Evolutionary conservation across 2,797 vertebrate genomes (phyloP), one percentile per base, ranked within the genome.

Genomic region (Acanthopagrus latus): DNA sequence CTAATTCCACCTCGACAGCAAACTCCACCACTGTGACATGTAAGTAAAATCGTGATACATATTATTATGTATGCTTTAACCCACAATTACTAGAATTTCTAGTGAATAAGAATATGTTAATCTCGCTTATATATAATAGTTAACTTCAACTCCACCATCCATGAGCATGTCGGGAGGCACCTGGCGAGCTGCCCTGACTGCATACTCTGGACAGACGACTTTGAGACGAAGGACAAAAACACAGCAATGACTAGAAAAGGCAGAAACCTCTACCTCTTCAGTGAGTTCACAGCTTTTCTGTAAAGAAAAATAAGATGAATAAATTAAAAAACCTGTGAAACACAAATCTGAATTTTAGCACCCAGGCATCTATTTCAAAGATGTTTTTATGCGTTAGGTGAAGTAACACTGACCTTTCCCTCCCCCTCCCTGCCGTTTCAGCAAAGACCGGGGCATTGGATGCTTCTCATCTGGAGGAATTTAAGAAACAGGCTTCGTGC

Each of bases 401-500:
- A 70, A 29, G 23, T 48, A 14, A 55, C 9, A 9, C 50, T 47
- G 54, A 20, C 20, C 17, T 58, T 44, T 12, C 1, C 14, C 13
- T 33, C 17, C 5, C 1, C 12, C 4, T 33, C 14, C 11, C 57
- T 75, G 7, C 44, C 44, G 29, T 5, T 55, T 27, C 78, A 92
- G 90, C 88, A 44, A 91, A 78, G 57, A 29, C 65, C 4, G 85
- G 76, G 38, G 66, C 43, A 16, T 1, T 90, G 66, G 75, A 78
- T 16, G 62, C 9, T 0, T 10, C 80, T 57, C 3, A 90, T 5
- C 51, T 83, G n/a, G 76, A 88, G 1, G 33, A 43, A 20, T 89
- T 91, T 50, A 89, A 85, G 67, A 86, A 87, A 51, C 84, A 86
- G 69, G 84, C 83, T 1, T 72, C 70, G 7, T 90, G 89, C 33